Evolutionary conservation across 1,140 invertebrate genomes (phyloP), one percentile per base, ranked within the genome.

Genomic region (Cherax quadricarinatus): DNA sequence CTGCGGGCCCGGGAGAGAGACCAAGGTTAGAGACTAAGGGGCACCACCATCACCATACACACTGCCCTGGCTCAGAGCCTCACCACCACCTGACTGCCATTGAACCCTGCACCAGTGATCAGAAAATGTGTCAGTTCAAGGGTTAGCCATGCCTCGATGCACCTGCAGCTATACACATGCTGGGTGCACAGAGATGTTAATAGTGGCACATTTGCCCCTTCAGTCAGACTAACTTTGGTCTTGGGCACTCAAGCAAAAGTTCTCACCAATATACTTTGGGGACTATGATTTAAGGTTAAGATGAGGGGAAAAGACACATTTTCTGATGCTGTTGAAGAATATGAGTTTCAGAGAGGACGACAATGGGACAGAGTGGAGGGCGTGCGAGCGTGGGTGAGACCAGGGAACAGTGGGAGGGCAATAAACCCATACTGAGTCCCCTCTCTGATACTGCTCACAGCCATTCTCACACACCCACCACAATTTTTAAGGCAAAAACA

Each of bases 91-190:
- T 93, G 82, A 88, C 88, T 81, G 86, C 91, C 86, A 93, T 88
- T 82, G 78, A 93, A 84, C 84, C 75, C 87, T 88, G 80, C 73
- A 88, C 73, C 89, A 89, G 87, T 86, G 70, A 93, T 91, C 93
- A 93, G 93, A 93, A 93, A 93, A 93, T 93, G 93, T 93, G 93
- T 93, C 93, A 93, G 93, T 92, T 93, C 70, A 88, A 86, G 91
- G 78, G 93, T 94, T 93, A 94, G 93, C 93, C 93, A 93, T 93
- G 92, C 93, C 88, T 88, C 88, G 89, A 41, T 90, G 86, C 86
- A 80, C 88, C 91, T 57, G 83, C 88, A 88, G 86, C 78, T 84
- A 24, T 70, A 53, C 53, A 66, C 89, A 93, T 92, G 93, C 89
- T 81, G 80, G 78, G 93, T 94, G 93, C 92, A 93, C 89, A 82